phyloP scores from a whole-genome alignment of 2,888 invertebrate species.

The Sphinx pinastri region DNA sequence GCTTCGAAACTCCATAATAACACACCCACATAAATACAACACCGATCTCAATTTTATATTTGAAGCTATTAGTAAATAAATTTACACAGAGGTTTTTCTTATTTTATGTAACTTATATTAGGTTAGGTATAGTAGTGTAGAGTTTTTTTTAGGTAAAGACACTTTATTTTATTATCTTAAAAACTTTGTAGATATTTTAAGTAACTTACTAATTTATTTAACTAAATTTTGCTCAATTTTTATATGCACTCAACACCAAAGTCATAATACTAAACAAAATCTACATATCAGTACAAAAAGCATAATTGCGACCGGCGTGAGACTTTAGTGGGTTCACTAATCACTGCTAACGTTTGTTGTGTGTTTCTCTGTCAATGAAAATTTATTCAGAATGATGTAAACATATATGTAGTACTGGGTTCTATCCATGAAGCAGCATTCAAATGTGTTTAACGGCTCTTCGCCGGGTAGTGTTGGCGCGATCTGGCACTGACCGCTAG shows the following conservation, averaged over 20 bases:
- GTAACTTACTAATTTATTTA: conserved; percentile 77
- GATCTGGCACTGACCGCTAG: conserved; percentile 50
- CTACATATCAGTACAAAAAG: conserved; percentile 80
- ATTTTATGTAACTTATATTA: conserved; percentile 65
- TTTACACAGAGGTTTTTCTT: conserved; percentile 41
- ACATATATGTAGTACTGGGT: background rate
- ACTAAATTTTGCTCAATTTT: conserved; percentile 82
- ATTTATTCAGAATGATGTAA: background rate
- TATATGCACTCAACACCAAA: conserved; percentile 82
- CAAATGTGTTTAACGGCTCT: background rate
- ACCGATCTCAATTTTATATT: conserved; percentile 80
- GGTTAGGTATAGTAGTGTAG: conserved; percentile 40
- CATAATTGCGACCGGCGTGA: conserved; percentile 58
- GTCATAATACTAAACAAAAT: conserved; percentile 76
- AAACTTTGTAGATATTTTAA: conserved; percentile 66
- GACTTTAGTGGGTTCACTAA: conserved; percentile 15
- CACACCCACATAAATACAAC: conserved; percentile 66
- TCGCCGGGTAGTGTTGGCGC: conserved; percentile 31
- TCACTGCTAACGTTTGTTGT: background rate
- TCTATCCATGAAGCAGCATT: background rate
- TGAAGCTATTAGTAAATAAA: conserved; percentile 75
- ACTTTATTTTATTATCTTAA: conserved; percentile 67
- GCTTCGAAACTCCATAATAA: conserved; percentile 50
- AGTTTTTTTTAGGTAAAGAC: conserved; percentile 72
- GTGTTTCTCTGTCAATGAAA: background rate